Percentiles rank a stretch among this genome's conserved stretches.
Conservation (phyloP, 2,797 vertebrate species). For the Streptopelia turtur region DNA sequence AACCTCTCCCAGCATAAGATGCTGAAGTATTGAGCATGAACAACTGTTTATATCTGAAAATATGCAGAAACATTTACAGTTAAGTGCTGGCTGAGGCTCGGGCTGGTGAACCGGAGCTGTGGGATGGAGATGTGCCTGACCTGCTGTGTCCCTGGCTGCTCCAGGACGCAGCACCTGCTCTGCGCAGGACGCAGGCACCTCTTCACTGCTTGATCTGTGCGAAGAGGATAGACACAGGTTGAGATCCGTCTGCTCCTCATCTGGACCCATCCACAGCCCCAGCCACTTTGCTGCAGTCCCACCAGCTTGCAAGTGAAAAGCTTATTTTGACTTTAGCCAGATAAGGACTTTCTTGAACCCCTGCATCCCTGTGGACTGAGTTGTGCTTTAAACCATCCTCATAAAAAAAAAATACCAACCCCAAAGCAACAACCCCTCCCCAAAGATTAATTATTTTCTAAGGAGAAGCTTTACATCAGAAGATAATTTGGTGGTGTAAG, state of each 20-base stretch:
- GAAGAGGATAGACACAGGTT: too few relatives aligned
- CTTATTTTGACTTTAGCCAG: background rate
- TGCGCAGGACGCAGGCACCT: rapidly evolving
- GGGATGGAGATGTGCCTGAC: background rate
- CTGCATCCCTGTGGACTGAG: background rate
- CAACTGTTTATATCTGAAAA: background rate
- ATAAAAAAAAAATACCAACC: background rate
- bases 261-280: background rate
- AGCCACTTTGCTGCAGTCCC: background rate
- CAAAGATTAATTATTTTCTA: background rate
- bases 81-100: background rate
- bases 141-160: background rate
- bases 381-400: background rate
- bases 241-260: background rate
- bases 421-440: background rate
- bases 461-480: background rate
- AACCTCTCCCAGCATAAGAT: background rate
- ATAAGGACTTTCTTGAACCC: background rate
- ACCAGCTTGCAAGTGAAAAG: background rate
- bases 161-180: rapidly evolving
- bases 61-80: background rate
- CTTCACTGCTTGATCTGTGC: background rate
- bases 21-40: background rate
- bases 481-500: background rate
- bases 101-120: background rate